Percentiles rank a stretch among this genome's conserved stretches.
These are phyloP conservation scores for Chouioia cunea DNA, from an alignment of 2,888 invertebrate genomes.

Conservation along the genomic window DNA sequence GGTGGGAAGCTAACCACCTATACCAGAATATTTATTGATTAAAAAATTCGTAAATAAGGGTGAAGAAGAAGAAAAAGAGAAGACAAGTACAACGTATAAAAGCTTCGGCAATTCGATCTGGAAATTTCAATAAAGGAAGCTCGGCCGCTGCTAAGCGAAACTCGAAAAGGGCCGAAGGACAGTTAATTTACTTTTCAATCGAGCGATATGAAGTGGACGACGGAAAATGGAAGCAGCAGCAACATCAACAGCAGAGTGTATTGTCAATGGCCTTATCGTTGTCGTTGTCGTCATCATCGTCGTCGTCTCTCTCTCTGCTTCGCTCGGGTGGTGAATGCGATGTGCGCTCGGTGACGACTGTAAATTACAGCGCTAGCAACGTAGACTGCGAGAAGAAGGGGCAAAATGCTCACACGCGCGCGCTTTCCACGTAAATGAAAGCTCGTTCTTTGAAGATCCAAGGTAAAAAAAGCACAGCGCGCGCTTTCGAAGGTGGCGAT, in stretches of 20 bases:
- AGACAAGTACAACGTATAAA: background rate
- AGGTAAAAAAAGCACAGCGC: too few relatives aligned
- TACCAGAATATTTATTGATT: too few relatives aligned
- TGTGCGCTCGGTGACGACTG: slow-evolving; percentile 7
- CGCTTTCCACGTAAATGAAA: too few relatives aligned
- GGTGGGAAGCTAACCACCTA: too few relatives aligned
- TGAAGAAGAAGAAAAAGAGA: background rate
- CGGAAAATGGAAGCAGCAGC: slow-evolving; percentile 25
- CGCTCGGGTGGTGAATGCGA: slow-evolving; percentile 3
- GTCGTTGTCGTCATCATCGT: too few relatives aligned
- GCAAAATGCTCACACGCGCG: too few relatives aligned
- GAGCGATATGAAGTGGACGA: slow-evolving; percentile 14
- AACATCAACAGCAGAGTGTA: background rate
- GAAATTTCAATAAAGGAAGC: slow-evolving; percentile 32
- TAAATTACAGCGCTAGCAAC: slow-evolving; percentile 1
- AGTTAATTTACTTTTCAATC: slow-evolving; percentile 37
- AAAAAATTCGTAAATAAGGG: background rate
- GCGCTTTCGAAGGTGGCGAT: too few relatives aligned
- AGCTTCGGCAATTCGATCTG: slow-evolving; percentile 9
- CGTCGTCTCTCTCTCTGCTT: slow-evolving; percentile 11
- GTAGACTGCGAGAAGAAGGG: too few relatives aligned
- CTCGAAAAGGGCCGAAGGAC: slow-evolving; percentile 12
- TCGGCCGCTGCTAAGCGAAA: background rate
- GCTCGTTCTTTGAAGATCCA: too few relatives aligned
- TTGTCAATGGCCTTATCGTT: slow-evolving; percentile 10